phyloP scores from a whole-genome alignment of 1,140 invertebrate genomes.

The Armadillidium nasatum region DNA sequence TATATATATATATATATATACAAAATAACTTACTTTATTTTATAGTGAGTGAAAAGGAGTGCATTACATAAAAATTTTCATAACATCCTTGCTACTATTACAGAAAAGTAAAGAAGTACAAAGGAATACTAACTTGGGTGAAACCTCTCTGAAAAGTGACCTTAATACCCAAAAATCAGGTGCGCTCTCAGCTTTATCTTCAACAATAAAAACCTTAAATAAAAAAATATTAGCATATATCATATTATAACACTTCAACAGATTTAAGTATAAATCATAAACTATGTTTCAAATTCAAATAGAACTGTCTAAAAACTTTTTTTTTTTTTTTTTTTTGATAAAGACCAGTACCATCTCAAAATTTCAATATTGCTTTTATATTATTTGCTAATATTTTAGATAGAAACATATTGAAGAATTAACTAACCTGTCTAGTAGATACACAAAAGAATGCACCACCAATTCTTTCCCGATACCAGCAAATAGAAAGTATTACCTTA shows the following conservation, averaged over 20 bases:
- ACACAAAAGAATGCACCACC: not conserved
- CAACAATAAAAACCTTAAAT: not conserved
- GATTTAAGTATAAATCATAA: not conserved
- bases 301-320: not conserved
- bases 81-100: too few relatives aligned
- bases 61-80: too few relatives aligned
- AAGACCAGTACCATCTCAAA: not conserved
- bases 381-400: too few relatives aligned
- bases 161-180: not conserved
- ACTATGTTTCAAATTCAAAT: not conserved
- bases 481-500: not conserved
- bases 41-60: too few relatives aligned
- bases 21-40: too few relatives aligned
- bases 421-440: not conserved
- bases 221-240: too few relatives aligned
- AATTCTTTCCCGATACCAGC: not conserved
- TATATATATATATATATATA: too few relatives aligned
- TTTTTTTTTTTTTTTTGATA: too few relatives aligned
- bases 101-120: too few relatives aligned
- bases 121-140: too few relatives aligned
- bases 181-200: not conserved
- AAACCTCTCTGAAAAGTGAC: not conserved
- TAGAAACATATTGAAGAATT: not conserved
- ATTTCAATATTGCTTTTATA: not conserved
- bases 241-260: too few relatives aligned